These are phyloP conservation scores for Porites evermanni DNA, from an alignment of 92 coral and sea anemone species.

Conservation along the genomic window DNA sequence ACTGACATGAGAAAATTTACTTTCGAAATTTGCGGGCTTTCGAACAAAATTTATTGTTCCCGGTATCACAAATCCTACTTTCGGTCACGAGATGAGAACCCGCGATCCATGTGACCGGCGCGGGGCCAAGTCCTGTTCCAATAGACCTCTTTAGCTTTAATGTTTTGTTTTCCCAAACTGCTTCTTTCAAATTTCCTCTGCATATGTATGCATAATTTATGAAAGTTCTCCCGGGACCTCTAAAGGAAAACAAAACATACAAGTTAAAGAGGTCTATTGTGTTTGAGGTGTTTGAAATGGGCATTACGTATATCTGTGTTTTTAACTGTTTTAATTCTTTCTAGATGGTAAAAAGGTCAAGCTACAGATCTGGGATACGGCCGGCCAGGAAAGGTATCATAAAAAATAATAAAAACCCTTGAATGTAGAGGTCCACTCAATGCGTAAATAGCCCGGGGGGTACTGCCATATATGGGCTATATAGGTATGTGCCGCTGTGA, in stretches of 20 bases:
- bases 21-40: too few relatives aligned
- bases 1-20: too few relatives aligned
- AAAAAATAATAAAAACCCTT: too few relatives aligned
- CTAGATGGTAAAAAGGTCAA: constrained; percentile 88
- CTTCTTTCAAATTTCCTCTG: too few relatives aligned
- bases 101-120: not conserved
- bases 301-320: not conserved
- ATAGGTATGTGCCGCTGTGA: too few relatives aligned
- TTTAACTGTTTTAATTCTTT: not conserved
- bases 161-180: too few relatives aligned
- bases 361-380: constrained; percentile 98
- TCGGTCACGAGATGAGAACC: constrained; percentile 23
- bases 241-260: too few relatives aligned
- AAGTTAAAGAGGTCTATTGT: too few relatives aligned
- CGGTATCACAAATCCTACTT: not conserved
- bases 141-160: not conserved
- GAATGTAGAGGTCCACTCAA: not conserved
- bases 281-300: too few relatives aligned
- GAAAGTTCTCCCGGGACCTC: too few relatives aligned
- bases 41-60: not conserved
- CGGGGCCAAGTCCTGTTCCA: not conserved
- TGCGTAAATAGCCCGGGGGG: not conserved
- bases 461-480: too few relatives aligned
- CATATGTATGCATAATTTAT: too few relatives aligned
- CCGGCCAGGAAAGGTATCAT: constrained; percentile 95